A percentile compares a stretch with the other conserved stretches of the same genome.
Conservation (phyloP, 2,888 invertebrate genomes). For the Drosophila neoperkinsi region DNA sequence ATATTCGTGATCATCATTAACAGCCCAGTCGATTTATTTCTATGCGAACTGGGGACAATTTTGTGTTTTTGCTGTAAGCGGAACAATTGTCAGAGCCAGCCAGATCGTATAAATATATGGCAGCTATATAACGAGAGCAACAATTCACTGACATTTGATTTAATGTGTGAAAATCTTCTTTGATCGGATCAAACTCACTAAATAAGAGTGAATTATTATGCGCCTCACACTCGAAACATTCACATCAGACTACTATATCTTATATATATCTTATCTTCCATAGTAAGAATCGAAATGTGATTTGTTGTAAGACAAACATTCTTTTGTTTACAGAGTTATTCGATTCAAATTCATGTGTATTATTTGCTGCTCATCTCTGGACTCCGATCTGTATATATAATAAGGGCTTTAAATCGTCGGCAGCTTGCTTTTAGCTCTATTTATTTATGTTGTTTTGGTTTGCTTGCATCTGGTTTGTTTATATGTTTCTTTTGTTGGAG, state of each 20-base stretch:
- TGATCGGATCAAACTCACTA: not conserved
- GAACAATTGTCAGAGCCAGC: not conserved
- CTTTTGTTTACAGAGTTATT: not conserved
- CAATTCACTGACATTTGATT: not conserved
- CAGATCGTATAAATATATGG: not conserved
- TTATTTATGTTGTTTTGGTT: not conserved
- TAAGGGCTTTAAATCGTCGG: not conserved
- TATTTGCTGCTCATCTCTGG: not conserved
- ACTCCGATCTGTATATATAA: not conserved
- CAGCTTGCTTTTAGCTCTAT: not conserved
- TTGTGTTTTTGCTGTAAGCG: too few relatives aligned
- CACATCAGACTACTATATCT: not conserved
- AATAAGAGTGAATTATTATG: not conserved
- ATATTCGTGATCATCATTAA: not conserved
- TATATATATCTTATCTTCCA: not conserved
- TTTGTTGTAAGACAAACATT: not conserved
- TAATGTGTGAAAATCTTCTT: not conserved
- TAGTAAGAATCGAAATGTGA: not conserved
- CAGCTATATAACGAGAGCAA: not conserved
- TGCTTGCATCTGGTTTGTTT: conserved; percentile 25
- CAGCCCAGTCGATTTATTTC: not conserved
- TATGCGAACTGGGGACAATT: not conserved
- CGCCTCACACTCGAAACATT: not conserved
- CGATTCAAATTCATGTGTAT: not conserved
- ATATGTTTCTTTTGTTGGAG: not conserved